Evolutionary conservation across 2,888 invertebrate genomes (phyloP).

Genomic region (Bembecia ichneumoniformis): DNA sequence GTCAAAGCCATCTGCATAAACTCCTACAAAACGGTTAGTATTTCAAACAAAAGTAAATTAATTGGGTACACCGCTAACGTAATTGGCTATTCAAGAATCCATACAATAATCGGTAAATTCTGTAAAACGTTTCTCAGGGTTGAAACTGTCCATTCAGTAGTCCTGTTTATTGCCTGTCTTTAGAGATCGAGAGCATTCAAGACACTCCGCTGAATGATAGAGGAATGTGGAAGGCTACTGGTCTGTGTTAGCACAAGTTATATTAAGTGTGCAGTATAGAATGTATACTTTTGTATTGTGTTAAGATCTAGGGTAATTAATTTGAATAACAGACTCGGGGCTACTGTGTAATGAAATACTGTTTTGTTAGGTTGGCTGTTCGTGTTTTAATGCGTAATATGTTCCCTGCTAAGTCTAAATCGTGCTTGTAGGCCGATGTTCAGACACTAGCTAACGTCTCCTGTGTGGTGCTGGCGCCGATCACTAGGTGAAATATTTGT

Average conservation of each 20-base stretch:
- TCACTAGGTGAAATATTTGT: slow-evolving; percentile 58
- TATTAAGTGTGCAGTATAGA: too few species aligned
- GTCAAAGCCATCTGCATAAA: neutral
- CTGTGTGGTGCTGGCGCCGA: slow-evolving; percentile 32
- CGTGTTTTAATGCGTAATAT: too few species aligned
- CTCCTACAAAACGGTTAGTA: neutral
- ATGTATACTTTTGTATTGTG: too few species aligned
- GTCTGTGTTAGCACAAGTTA: too few species aligned
- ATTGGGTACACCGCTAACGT: neutral
- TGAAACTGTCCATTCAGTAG: neutral
- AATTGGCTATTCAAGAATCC: neutral
- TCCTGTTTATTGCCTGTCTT: neutral
- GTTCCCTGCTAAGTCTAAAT: too few species aligned
- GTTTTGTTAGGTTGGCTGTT: too few species aligned
- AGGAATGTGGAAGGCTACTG: neutral
- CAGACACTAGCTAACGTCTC: neutral
- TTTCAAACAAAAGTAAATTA: neutral
- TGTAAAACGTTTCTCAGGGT: neutral
- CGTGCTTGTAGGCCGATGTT: too few species aligned
- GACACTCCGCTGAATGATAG: neutral
- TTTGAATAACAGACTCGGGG: too few species aligned
- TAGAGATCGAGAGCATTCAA: neutral
- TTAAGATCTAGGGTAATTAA: too few species aligned
- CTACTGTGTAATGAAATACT: too few species aligned
- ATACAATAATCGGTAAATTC: neutral